Evolutionary conservation across 2,888 invertebrate genomes (phyloP).

Genomic region (Caradrina kadenii): DNA sequence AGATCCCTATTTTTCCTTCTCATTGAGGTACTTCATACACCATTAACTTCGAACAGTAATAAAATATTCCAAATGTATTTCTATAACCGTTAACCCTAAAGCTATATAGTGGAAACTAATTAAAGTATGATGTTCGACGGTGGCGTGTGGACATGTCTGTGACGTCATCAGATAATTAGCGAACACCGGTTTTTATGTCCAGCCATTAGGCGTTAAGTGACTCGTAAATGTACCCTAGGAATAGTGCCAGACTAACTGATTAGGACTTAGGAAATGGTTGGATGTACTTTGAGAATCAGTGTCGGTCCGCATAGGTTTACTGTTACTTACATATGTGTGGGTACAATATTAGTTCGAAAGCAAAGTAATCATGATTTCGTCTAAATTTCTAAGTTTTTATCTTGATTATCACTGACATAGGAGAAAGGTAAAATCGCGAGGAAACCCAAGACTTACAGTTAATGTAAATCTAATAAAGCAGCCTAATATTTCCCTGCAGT

Average conservation of each 20-base stretch:
- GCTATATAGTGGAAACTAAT: conserved; percentile 50
- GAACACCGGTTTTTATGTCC: conserved; percentile 62
- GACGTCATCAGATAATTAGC: conserved; percentile 60
- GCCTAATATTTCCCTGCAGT: no score
- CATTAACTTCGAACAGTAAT: neutral
- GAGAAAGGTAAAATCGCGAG: no score
- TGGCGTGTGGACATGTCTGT: conserved; percentile 57
- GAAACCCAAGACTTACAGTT: no score
- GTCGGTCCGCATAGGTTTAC: neutral
- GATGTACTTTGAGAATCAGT: conserved; percentile 2
- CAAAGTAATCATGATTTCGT: no score
- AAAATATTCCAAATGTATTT: conserved; percentile 22
- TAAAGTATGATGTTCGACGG: conserved; percentile 49
- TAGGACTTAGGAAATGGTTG: conserved; percentile 13
- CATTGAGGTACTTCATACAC: neutral
- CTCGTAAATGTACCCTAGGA: conserved; percentile 59
- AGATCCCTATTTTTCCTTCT: neutral
- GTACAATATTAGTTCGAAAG: neutral
- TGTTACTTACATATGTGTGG: neutral
- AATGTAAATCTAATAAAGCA: no score
- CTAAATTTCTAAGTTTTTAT: no score
- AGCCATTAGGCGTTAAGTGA: conserved; percentile 62
- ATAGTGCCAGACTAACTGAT: conserved; percentile 44
- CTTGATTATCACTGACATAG: no score
- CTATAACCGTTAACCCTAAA: conserved; percentile 11